Percentiles rank a stretch among this genome's conserved stretches.
Evolutionary conservation across 2,888 invertebrate genomes (phyloP).

Genomic region (Acholoe squamosa): DNA sequence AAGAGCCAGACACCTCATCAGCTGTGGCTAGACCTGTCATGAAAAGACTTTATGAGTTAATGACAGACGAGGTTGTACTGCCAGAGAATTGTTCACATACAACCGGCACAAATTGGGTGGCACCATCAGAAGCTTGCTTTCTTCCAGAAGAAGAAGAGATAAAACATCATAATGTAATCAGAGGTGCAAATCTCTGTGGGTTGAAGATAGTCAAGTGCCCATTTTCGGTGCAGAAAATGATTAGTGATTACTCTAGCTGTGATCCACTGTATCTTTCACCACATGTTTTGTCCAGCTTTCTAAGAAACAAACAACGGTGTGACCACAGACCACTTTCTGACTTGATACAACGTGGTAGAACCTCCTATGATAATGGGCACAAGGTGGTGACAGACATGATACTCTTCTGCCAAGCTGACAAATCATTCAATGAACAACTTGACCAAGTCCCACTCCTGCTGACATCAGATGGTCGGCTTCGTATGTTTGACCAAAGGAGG

Average conservation of each 20-base stretch:
- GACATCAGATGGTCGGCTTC: not conserved
- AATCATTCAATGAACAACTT: not conserved
- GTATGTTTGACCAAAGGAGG: not conserved
- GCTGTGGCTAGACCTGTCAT: too few species aligned
- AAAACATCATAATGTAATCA: not conserved
- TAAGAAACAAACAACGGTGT: not conserved
- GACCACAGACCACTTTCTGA: not conserved
- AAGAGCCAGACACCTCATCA: not conserved
- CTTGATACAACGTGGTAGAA: not conserved
- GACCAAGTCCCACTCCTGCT: not conserved
- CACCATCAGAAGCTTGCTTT: not conserved
- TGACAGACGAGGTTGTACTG: not conserved
- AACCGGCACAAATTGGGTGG: not conserved
- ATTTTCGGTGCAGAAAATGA: not conserved
- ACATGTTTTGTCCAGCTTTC: not conserved
- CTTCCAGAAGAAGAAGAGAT: not conserved
- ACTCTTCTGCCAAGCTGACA: not conserved
- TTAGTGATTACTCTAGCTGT: not conserved
- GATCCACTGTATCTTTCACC: not conserved
- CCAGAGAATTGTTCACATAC: not conserved
- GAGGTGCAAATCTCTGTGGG: not conserved
- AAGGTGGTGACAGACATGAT: not conserved
- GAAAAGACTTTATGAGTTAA: not conserved
- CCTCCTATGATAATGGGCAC: not conserved
- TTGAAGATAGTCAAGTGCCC: not conserved